Percentiles rank a stretch among this genome's conserved stretches.
phyloP scores from a whole-genome alignment of 2,797 vertebrate genomes.

The Varecia variegata region DNA sequence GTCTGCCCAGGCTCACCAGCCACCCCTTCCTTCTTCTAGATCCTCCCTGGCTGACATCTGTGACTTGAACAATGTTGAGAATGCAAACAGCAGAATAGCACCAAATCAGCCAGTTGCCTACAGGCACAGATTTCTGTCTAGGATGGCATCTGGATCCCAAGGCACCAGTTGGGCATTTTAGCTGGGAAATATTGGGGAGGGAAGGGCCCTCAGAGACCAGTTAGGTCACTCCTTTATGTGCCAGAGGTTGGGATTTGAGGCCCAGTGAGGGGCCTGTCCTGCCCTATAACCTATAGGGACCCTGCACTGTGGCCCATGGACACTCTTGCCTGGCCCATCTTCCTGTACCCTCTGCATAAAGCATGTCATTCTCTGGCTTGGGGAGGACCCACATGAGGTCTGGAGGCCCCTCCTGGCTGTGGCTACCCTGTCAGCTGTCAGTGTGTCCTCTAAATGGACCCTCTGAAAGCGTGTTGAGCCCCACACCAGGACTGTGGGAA shows the following conservation, averaged over 20 bases:
- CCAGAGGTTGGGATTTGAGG: not conserved
- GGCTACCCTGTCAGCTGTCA: not conserved
- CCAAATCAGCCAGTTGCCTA: not conserved
- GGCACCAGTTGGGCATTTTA: not conserved
- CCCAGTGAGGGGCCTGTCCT: not conserved
- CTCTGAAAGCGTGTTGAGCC: not conserved
- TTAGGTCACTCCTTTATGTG: not conserved
- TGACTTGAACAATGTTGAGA: not conserved
- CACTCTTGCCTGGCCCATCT: not conserved
- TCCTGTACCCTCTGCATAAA: not conserved
- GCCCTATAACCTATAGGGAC: not conserved
- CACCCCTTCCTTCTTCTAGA: not conserved
- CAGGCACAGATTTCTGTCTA: not conserved
- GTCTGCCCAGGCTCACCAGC: not conserved
- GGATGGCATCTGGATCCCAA: not conserved
- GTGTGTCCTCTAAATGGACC: not conserved
- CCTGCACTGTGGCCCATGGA: not conserved
- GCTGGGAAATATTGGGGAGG: not conserved
- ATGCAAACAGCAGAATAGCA: not conserved
- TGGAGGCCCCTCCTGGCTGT: not conserved
- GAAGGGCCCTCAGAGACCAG: not conserved
- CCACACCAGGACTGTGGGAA: not conserved
- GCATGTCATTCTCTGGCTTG: not conserved
- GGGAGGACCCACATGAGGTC: not conserved
- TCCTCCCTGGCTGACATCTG: constrained; percentile 4